Evolutionary conservation across 2,113 vertebrate species (phyloP).

Genomic region (Oenanthe melanoleuca): DNA sequence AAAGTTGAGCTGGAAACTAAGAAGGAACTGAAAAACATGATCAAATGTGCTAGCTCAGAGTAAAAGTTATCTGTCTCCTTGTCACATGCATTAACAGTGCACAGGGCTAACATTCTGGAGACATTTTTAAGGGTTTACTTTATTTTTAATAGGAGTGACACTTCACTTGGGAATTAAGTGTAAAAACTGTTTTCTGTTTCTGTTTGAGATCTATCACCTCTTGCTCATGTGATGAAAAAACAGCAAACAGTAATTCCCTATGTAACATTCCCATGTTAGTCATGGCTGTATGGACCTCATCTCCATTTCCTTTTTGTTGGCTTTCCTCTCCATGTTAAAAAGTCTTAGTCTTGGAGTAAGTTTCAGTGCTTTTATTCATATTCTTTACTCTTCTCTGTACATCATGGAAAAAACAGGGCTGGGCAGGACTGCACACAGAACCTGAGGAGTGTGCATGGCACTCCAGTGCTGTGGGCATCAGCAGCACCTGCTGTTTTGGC

Average conservation of each 20-base stretch:
- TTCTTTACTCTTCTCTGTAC: neutral
- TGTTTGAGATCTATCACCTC: neutral
- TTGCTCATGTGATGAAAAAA: neutral
- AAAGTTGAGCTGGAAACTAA: neutral
- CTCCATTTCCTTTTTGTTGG: neutral
- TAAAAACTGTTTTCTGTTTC: neutral
- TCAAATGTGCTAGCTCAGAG: neutral
- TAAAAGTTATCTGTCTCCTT: neutral
- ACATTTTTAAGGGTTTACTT: neutral
- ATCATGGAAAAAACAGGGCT: neutral
- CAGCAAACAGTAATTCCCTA: neutral
- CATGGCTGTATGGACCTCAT: neutral
- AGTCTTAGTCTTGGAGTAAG: neutral
- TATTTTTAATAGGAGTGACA: neutral
- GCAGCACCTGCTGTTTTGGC: neutral
- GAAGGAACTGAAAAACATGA: neutral
- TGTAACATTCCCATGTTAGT: neutral
- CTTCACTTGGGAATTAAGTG: neutral
- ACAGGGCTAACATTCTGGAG: neutral
- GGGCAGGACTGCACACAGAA: neutral
- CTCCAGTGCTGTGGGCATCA: neutral
- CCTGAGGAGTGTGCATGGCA: neutral
- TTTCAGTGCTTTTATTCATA: neutral
- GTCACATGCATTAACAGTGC: neutral
- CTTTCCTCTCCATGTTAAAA: neutral